Conservation (phyloP, 2,888 invertebrate genomes). For the Nephrotoma flavescens region DNA sequence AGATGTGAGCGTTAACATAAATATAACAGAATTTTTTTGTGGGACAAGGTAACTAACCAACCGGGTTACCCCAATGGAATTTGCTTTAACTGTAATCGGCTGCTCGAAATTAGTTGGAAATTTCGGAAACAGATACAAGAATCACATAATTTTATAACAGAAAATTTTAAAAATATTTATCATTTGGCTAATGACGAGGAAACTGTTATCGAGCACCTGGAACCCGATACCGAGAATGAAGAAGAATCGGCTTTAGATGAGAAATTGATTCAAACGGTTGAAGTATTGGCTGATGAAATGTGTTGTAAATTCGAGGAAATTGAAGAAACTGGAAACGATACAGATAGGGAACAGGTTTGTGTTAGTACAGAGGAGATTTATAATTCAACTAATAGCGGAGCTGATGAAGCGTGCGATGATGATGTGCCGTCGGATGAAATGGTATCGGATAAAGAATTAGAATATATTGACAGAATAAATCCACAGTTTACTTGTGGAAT, state of each 20-base stretch:
- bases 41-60: neutral
- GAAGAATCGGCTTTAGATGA: neutral
- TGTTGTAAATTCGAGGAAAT: neutral
- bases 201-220: neutral
- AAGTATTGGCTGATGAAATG: neutral
- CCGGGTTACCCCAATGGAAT: neutral
- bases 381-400: neutral
- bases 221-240: neutral
- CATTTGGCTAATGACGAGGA: neutral
- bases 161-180: neutral
- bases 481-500: neutral
- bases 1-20: neutral
- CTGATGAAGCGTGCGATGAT: neutral
- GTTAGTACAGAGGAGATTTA: neutral
- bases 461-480: neutral
- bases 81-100: neutral
- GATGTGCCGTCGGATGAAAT: neutral
- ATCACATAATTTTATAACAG: neutral
- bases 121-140: neutral
- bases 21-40: neutral
- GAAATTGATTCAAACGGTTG: neutral
- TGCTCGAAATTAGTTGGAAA: neutral
- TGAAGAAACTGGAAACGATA: neutral
- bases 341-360: neutral
- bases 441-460: neutral